Evolutionary conservation across 2,113 vertebrate species (phyloP), one percentile per base, ranked within the genome.

Genomic region (Puntigrus tetrazona): DNA sequence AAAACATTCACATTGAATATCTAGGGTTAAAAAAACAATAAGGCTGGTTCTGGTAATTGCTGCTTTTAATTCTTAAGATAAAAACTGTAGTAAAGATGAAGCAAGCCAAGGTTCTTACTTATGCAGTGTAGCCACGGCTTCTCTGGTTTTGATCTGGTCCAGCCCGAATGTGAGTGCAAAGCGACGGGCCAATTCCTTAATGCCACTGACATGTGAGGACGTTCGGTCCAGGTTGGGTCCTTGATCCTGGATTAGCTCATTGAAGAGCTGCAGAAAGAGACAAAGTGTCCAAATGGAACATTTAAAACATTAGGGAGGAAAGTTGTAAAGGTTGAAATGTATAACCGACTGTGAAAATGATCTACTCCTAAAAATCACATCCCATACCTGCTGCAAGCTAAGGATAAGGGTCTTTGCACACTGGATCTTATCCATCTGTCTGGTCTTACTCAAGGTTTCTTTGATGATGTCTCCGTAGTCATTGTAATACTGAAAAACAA

Each of bases 401-500:
- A 99, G 97, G 93, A 99, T 99, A 88, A 99, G 97, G 0, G 98
- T 99, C 94, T 99, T 99, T 89, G 98, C 98, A 93, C 98, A 99
- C 55, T 96, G 97, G 86, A 99, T 99, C 95, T 99, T 99, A 94
- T 99, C 98, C 22, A 97, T 98, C 92, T 99, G 98, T 89, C 98
- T 94, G 86, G 98, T 97, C 95, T 99, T 99, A 94, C 98, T 99
- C 86, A 99, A 89, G 1, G 98, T 99, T 93, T 99, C 98, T 91
- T 99, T 99, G 94, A 99, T 99, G 91, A 99, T 99, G 93, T 99
- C 98, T 18, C 98, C 98, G 78, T 99, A 99, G 88, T 99, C 98
- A 70, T 99, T 99, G 89, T 99, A 99, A 92, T 99, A 99, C 97
- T 99, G 85, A 67, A 91, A 59, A 84, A 41, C 57, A 4, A 61